phyloP scores from a whole-genome alignment of 2,888 invertebrate species.

The Rhingia rostrata region DNA sequence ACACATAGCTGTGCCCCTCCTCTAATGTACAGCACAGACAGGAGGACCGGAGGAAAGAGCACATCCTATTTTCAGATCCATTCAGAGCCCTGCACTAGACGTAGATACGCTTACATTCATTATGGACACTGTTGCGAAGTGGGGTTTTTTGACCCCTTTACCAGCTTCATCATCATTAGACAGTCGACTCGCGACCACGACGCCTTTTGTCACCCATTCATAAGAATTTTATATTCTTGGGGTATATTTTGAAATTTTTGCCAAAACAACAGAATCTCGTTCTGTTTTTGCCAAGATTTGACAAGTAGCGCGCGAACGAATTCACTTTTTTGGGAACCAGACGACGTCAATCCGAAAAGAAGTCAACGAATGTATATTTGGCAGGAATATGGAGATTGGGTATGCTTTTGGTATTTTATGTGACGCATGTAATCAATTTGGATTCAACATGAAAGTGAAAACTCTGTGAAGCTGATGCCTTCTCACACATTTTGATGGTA shows the following conservation, averaged over 20 bases:
- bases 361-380: constrained; percentile 41
- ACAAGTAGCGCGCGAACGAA: constrained; percentile 42
- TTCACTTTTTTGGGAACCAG: constrained; percentile 28
- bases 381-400: constrained; percentile 36
- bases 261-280: constrained; percentile 11
- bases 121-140: constrained; percentile 9
- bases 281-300: constrained; percentile 43
- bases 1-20: neutral
- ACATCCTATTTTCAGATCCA: constrained; percentile 49
- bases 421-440: constrained; percentile 70
- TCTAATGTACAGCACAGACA: constrained; percentile 8
- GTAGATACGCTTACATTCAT: constrained; percentile 14
- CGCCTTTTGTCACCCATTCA: constrained; percentile 51
- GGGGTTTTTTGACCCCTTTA: constrained; percentile 61
- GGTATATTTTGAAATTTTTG: constrained; percentile 44
- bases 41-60: neutral
- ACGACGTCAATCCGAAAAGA: neutral
- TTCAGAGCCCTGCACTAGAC: constrained; percentile 17
- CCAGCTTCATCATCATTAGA: constrained; percentile 44
- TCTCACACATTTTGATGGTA: constrained; percentile 34
- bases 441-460: constrained; percentile 65
- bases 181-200: constrained; percentile 15
- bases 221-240: constrained; percentile 32
- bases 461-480: constrained; percentile 5
- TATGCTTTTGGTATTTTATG: constrained; percentile 58